Percentiles rank a stretch among this genome's conserved stretches.
Conservation (phyloP, 2,888 invertebrate genomes). For the Tribolium freemani region DNA sequence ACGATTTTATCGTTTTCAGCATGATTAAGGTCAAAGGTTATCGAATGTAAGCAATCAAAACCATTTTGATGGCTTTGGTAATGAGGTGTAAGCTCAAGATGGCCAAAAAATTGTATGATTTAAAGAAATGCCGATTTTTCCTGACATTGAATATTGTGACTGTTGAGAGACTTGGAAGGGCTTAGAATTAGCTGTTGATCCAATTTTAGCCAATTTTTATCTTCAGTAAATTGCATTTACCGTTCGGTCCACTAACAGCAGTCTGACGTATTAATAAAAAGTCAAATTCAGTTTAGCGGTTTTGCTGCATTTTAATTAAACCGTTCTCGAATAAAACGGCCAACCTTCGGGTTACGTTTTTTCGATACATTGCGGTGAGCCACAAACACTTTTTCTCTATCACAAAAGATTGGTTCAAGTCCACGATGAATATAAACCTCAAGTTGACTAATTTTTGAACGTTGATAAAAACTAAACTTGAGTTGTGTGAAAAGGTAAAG, state of each 20-base stretch:
- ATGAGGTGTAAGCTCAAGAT: too few species aligned
- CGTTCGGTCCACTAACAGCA: not conserved
- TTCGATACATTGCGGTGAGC: slow-evolving; percentile 8
- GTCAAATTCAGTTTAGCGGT: not conserved
- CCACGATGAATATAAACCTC: not conserved
- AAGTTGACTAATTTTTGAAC: not conserved
- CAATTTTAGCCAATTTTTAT: too few species aligned
- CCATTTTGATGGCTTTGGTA: too few species aligned
- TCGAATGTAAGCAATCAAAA: too few species aligned
- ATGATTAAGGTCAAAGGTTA: too few species aligned
- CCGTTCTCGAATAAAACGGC: slow-evolving; percentile 3
- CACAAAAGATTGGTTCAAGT: not conserved
- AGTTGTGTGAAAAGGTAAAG: slow-evolving; percentile 5
- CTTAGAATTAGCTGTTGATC: too few species aligned
- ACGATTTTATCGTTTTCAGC: too few species aligned
- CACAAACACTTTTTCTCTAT: slow-evolving; percentile 10
- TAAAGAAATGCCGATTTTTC: too few species aligned
- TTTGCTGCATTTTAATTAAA: not conserved
- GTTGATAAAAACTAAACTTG: slow-evolving; percentile 4
- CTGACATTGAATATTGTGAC: too few species aligned
- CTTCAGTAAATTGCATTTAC: not conserved
- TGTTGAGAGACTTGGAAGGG: too few species aligned
- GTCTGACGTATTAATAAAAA: not conserved
- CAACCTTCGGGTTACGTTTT: slow-evolving; percentile 15
- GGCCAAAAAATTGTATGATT: too few species aligned